Conservation (phyloP, 2,797 vertebrate species). For the Emydoidea blandingii region DNA sequence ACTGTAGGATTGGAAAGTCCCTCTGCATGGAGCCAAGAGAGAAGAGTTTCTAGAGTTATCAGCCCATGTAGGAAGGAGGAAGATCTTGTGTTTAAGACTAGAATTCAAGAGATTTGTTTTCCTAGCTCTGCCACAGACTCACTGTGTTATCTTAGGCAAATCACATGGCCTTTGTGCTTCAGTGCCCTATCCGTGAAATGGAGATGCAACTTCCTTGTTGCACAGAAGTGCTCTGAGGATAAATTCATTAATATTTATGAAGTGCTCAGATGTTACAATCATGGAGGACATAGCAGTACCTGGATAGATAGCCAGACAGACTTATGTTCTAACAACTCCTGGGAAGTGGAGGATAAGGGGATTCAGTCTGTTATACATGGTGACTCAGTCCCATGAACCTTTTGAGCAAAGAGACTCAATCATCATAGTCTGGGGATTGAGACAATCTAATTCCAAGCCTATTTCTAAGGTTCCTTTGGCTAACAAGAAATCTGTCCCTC, state of each 20-base stretch:
- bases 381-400: background rate
- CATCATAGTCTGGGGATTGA: background rate
- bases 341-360: background rate
- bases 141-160: background rate
- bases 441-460: background rate
- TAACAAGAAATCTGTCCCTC: background rate
- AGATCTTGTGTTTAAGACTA: conserved; percentile 1
- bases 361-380: background rate
- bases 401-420: background rate
- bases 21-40: background rate
- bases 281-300: background rate
- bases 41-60: conserved; percentile 41
- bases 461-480: background rate
- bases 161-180: conserved; percentile 35
- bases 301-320: conserved; percentile 17
- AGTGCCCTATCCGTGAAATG: conserved; percentile 1
- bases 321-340: background rate
- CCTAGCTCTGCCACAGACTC: background rate
- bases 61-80: conserved; percentile 25
- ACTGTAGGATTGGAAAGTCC: conserved; percentile 22
- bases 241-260: conserved; percentile 5
- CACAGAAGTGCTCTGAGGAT: background rate
- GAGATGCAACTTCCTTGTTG: background rate
- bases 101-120: background rate
- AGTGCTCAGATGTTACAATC: background rate